Conservation (phyloP, 2,888 invertebrate genomes). For the Nysson spinosus region DNA sequence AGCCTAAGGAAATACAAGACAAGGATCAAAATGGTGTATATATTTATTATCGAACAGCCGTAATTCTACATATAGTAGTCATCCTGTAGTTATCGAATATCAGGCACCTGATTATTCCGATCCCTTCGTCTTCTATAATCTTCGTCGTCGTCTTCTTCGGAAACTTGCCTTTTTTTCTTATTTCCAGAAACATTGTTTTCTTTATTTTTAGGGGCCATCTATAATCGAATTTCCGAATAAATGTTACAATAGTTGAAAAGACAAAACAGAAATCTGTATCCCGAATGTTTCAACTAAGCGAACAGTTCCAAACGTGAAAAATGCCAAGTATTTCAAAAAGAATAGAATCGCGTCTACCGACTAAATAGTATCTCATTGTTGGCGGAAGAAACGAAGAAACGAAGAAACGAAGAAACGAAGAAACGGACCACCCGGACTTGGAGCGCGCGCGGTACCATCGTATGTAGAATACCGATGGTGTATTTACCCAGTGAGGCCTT, state of each 20-base stretch:
- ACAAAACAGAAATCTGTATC: too few relatives aligned
- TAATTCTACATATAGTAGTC: too few relatives aligned
- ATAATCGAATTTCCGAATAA: conserved; percentile 22
- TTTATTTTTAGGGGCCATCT: conserved; percentile 76
- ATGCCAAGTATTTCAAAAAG: too few relatives aligned
- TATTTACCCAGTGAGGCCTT: conserved; percentile 61
- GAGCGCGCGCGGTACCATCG: conserved; percentile 8
- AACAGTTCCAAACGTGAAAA: too few relatives aligned
- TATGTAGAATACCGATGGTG: conserved; percentile 43
- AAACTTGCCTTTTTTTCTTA: conserved; percentile 69
- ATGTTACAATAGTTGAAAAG: too few relatives aligned
- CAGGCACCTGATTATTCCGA: conserved; percentile 88
- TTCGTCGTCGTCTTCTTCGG: conserved; percentile 84
- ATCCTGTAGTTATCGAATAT: too few relatives aligned
- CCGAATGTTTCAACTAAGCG: too few relatives aligned
- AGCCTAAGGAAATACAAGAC: conserved; percentile 80
- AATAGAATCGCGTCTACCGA: too few relatives aligned
- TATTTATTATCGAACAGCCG: conserved; percentile 4
- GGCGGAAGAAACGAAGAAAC: too few relatives aligned
- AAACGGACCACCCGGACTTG: too few relatives aligned
- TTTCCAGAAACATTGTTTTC: conserved; percentile 61
- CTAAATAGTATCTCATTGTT: too few relatives aligned
- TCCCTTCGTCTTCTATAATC: conserved; percentile 87
- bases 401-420: too few relatives aligned
- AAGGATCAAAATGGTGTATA: conserved; percentile 53